These are phyloP conservation scores for Gryllus bimaculatus DNA, from an alignment of 1,140 invertebrate species.

Conservation along the genomic window DNA sequence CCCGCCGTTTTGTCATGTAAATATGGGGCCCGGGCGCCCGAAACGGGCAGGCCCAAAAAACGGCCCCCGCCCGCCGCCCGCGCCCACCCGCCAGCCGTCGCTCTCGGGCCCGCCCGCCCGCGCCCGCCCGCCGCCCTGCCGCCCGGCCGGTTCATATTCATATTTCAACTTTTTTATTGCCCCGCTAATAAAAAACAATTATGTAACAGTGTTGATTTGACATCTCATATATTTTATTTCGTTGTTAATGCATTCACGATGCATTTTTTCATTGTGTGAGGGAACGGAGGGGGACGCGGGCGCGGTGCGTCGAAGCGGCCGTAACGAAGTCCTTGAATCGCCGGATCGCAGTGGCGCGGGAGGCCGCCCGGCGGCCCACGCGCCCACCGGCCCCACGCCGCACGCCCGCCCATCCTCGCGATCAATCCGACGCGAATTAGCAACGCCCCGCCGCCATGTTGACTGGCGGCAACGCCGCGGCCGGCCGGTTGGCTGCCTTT, in stretches of 20 bases:
- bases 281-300: too few species aligned
- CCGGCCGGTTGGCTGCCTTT: background rate
- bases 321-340: background rate
- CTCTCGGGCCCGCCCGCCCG: too few species aligned
- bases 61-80: too few species aligned
- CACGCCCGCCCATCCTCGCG: too few species aligned
- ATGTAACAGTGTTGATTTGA: background rate
- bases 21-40: background rate
- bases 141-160: background rate
- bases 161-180: background rate
- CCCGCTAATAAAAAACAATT: background rate
- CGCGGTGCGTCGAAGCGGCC: too few species aligned
- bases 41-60: too few species aligned
- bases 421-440: background rate
- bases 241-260: background rate
- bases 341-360: background rate
- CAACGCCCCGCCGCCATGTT: background rate
- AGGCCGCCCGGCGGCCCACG: too few species aligned
- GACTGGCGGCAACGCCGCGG: background rate
- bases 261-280: background rate
- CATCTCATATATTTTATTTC: constrained; percentile 1
- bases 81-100: too few species aligned
- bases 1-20: constrained; percentile 2
- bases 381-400: too few species aligned
- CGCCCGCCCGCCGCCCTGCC: background rate